Evolutionary conservation across 2,797 vertebrate species (phyloP).

Genomic region (Prionace glauca): DNA sequence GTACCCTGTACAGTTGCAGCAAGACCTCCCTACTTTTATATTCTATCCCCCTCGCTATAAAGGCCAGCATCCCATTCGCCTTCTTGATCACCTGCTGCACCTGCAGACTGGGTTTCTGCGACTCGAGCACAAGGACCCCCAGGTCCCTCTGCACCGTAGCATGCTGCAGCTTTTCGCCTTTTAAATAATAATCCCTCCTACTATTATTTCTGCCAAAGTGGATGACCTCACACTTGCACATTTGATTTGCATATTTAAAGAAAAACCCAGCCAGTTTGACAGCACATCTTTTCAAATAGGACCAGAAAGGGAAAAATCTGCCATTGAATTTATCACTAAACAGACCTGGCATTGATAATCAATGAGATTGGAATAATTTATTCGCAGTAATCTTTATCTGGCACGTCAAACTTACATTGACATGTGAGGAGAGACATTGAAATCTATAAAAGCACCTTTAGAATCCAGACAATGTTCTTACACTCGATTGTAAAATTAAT

Average conservation of each 20-base stretch:
- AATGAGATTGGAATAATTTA: not conserved
- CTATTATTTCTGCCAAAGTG: too few relatives aligned
- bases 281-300: not conserved
- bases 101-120: too few relatives aligned
- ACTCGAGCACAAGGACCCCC: too few relatives aligned
- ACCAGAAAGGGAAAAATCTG: not conserved
- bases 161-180: too few relatives aligned
- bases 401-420: not conserved
- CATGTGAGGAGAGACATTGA: not conserved
- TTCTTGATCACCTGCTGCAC: too few relatives aligned
- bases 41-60: too few relatives aligned
- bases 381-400: not conserved
- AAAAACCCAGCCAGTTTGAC: not conserved
- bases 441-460: not conserved
- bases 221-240: too few relatives aligned
- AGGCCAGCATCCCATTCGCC: too few relatives aligned
- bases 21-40: too few relatives aligned
- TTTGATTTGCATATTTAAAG: not conserved
- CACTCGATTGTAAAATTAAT: not conserved
- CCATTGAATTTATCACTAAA: not conserved
- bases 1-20: too few relatives aligned
- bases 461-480: not conserved
- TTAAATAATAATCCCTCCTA: too few relatives aligned
- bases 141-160: too few relatives aligned
- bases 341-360: not conserved